phyloP scores from a whole-genome alignment of 2,888 invertebrate genomes.

The Germaria angustata region DNA sequence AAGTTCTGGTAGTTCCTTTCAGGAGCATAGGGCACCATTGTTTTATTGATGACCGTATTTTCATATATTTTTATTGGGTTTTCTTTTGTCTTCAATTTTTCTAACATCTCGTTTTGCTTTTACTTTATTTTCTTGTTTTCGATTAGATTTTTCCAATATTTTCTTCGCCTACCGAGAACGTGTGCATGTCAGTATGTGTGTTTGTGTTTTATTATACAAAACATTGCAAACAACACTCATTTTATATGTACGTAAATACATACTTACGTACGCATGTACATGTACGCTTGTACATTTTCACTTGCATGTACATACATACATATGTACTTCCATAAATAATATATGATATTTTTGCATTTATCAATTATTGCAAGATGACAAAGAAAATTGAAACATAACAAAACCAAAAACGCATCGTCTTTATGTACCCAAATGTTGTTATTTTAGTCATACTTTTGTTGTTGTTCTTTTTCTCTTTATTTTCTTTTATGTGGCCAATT shows the following conservation, averaged over 20 bases:
- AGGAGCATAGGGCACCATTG: no score
- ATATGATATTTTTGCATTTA: constrained; percentile 3
- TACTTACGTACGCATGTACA: no score
- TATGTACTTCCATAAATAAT: background rate
- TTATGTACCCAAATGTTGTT: background rate
- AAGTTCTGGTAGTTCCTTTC: no score
- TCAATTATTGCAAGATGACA: constrained; percentile 17
- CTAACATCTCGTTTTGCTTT: background rate
- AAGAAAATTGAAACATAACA: background rate
- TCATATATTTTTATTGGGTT: background rate
- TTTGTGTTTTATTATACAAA: background rate
- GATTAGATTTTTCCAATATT: constrained; percentile 34
- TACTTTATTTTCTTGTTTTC: background rate
- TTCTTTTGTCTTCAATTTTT: background rate
- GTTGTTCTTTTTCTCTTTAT: constrained; percentile 15
- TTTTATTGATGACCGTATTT: background rate
- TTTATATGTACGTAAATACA: no score
- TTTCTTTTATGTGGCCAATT: constrained; percentile 33
- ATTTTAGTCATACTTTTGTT: background rate
- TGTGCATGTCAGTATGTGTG: background rate
- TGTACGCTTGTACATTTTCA: background rate
- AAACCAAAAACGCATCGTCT: constrained; percentile 12
- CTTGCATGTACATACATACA: background rate
- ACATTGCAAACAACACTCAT: background rate
- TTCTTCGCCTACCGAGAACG: constrained; percentile 5